Evolutionary conservation across 2,113 vertebrate species (phyloP).

Genomic region (Siniperca chuatsi): DNA sequence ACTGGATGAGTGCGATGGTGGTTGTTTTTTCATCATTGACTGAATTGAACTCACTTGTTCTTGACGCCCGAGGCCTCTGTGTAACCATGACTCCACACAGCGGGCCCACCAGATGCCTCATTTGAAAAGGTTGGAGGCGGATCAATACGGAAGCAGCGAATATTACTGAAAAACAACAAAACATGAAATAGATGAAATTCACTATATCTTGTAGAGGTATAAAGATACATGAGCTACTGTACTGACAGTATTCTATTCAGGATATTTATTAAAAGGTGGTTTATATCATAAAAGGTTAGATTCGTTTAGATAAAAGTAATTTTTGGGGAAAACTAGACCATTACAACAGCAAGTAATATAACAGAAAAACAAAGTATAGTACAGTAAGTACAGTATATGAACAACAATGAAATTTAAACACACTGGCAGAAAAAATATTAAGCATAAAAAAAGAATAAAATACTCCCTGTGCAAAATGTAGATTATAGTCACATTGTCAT

Average conservation of each 20-base stretch:
- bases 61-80: constrained; percentile 96
- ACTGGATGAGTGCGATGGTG: neutral
- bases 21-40: constrained; percentile 35
- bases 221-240: neutral
- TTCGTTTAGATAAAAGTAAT: neutral
- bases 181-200: constrained; percentile 30
- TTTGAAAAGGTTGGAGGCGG: constrained; percentile 89
- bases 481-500: neutral
- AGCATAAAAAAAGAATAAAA: neutral
- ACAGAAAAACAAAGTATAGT: neutral
- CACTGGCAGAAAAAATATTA: neutral
- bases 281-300: neutral
- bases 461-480: neutral
- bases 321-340: neutral
- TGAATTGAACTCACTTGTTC: constrained; percentile 90
- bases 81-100: constrained; percentile 98
- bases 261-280: neutral
- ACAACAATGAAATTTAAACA: neutral
- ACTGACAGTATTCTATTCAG: neutral
- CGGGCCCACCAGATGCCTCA: constrained; percentile 91
- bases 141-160: constrained; percentile 98
- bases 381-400: neutral
- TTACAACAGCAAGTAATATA: neutral
- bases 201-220: neutral
- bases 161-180: constrained; percentile 88